Conservation (phyloP, 2,797 vertebrate genomes). For the Karalla daura region DNA sequence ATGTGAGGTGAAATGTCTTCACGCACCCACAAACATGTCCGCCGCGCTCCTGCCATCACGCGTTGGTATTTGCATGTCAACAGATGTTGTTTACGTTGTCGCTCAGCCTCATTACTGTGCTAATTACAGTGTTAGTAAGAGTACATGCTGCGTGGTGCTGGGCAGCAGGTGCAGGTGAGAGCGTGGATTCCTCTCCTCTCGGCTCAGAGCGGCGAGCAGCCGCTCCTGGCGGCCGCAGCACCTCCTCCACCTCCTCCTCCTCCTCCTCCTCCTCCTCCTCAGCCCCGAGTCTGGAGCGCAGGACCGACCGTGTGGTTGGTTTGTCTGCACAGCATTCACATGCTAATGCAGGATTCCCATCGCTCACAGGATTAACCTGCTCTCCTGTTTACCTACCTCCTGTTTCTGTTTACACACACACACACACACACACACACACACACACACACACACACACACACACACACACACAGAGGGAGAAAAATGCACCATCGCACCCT, state of each 20-base stretch:
- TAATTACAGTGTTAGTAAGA: slow-evolving; percentile 40
- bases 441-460: slow-evolving; percentile 10
- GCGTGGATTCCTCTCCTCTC: too few species aligned
- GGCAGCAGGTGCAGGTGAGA: slow-evolving; percentile 19
- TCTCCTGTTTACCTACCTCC: slow-evolving; percentile 63
- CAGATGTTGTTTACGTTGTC: slow-evolving; percentile 45
- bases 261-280: too few species aligned
- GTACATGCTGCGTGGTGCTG: slow-evolving; percentile 10
- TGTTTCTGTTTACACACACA: slow-evolving; percentile 3
- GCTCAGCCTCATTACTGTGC: slow-evolving; percentile 35
- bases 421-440: not conserved
- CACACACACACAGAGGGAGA: not conserved
- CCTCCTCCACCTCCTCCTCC: too few species aligned
- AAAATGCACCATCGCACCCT: slow-evolving; percentile 46
- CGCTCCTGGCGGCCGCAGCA: too few species aligned
- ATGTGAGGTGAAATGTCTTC: not conserved
- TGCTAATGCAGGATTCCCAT: slow-evolving; percentile 56
- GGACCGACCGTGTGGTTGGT: slow-evolving; percentile 26
- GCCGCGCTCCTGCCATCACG: not conserved
- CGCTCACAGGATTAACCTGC: slow-evolving; percentile 49
- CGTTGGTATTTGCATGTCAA: slow-evolving; percentile 23
- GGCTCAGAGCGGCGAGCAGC: too few species aligned
- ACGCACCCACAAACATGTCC: not conserved
- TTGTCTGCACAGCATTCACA: slow-evolving; percentile 53
- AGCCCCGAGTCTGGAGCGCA: not conserved